Conservation (phyloP, 2,888 invertebrate genomes). For the Sclerodermus sp. region DNA sequence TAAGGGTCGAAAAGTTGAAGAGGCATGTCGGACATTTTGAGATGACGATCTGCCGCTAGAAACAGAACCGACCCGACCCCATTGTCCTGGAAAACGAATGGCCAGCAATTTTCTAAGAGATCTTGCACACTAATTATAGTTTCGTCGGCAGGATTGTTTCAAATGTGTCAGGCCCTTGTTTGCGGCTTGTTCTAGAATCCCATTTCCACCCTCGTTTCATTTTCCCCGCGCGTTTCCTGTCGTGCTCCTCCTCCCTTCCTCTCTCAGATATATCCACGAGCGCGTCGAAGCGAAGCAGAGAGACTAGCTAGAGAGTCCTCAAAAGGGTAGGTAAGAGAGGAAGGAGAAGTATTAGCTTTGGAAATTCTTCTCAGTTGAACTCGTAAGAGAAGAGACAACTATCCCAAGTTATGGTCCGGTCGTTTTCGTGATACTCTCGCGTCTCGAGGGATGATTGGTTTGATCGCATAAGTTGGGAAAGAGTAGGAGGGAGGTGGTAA, state of each 20-base stretch:
- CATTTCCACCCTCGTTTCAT: conserved; percentile 13
- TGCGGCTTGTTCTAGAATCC: conserved; percentile 45
- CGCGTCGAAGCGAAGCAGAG: too few species aligned
- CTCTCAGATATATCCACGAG: too few species aligned
- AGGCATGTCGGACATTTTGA: conserved; percentile 26
- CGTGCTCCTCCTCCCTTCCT: neutral
- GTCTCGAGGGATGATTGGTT: too few species aligned
- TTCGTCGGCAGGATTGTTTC: conserved; percentile 44
- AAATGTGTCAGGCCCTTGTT: conserved; percentile 49
- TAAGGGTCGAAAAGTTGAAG: conserved; percentile 22
- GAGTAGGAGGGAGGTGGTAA: neutral
- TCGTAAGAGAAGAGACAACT: too few species aligned
- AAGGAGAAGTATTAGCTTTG: too few species aligned
- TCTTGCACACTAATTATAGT: conserved; percentile 50
- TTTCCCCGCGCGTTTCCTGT: too few species aligned
- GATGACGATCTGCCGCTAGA: conserved; percentile 30
- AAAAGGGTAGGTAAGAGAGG: too few species aligned
- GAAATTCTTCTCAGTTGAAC: too few species aligned
- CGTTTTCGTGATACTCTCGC: too few species aligned
- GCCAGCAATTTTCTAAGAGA: conserved; percentile 32
- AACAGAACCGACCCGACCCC: conserved; percentile 19
- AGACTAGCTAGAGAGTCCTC: too few species aligned
- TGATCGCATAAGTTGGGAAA: too few species aligned
- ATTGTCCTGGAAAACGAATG: conserved; percentile 34
- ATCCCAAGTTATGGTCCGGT: too few species aligned